Evolutionary conservation across 2,888 invertebrate genomes (phyloP), one percentile per base, ranked within the genome.

Genomic region (Conomelus anceps): DNA sequence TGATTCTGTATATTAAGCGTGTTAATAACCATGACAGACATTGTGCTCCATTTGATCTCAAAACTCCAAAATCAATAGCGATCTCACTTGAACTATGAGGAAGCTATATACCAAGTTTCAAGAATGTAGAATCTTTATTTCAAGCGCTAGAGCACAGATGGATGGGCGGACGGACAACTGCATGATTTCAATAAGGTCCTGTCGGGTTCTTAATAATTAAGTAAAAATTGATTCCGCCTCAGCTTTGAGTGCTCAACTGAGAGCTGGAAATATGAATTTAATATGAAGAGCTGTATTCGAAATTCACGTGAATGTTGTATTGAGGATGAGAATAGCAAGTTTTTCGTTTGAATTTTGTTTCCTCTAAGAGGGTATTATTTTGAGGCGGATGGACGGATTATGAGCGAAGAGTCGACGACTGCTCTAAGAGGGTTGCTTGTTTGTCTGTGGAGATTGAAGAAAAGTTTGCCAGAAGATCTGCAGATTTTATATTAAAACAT

Each of bases 401-500:
- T 63, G 63, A 63, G 34, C 17, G 34, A 34, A 17, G 34, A 34
- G 63, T 63, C 63, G n/a, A n/a, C n/a, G 34, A 17, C 34, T 34
- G 34, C 34, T 34, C n/a, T n/a, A n/a, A n/a, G n/a, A n/a, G n/a
- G n/a, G n/a, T n/a, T n/a, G n/a, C n/a, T n/a, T n/a, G n/a, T n/a
- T n/a, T n/a, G n/a, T n/a, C n/a, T n/a, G n/a, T n/a, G 63, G 63
- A 63, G 63, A 63, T 63, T 63, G 63, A 63, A 63, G 63, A 63
- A 63, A 63, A 63, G 11, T 63, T 63, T 85, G 85, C 24, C 24
- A 23, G 85, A n/a, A 26, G 86, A 22, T 26, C 24, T 13, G 86
- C 26, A 24, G 24, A 29, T 86, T 85, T 86, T 86, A 26, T 86
- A 86, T 86, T 86, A 86, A 86, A 86, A 86, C 24, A 86, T 86